These are phyloP conservation scores for Balearica regulorum DNA, from an alignment of 2,797 vertebrate species.

Conservation along the genomic window DNA sequence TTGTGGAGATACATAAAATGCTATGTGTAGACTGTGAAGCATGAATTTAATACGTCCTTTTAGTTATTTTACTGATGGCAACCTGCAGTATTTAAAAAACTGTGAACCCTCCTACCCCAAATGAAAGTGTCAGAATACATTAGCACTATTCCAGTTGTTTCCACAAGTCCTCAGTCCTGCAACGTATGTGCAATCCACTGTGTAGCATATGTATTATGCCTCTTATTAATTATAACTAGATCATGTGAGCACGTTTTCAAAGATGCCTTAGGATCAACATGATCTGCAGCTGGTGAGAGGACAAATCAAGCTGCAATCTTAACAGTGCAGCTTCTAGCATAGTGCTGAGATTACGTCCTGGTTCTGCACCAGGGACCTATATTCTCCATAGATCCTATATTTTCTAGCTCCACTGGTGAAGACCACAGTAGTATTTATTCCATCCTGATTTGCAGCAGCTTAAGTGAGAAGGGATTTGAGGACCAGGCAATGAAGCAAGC, in stretches of 20 bases:
- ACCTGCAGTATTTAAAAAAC: not conserved
- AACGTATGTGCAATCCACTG: not conserved
- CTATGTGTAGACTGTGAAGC: not conserved
- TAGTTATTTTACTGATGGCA: constrained; percentile 5
- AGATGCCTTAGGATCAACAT: not conserved
- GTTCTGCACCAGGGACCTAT: not conserved
- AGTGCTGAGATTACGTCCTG: not conserved
- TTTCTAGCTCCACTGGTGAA: not conserved
- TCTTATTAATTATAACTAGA: not conserved
- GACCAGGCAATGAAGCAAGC: not conserved
- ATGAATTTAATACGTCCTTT: constrained; percentile 13
- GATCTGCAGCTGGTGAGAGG: not conserved
- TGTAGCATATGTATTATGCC: not conserved
- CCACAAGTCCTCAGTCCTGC: not conserved
- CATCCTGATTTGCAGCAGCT: not conserved
- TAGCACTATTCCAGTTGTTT: not conserved
- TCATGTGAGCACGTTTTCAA: not conserved
- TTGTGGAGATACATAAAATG: not conserved
- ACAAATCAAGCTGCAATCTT: not conserved
- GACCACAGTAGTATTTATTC: not conserved
- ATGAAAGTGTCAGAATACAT: constrained; percentile 8
- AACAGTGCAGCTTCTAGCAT: not conserved
- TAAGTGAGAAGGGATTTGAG: not conserved
- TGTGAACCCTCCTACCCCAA: not conserved
- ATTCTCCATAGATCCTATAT: not conserved